Percentiles rank a stretch among this genome's conserved stretches.
Conservation (phyloP, 1,140 invertebrate genomes). For the Cyrtorhinus lividipennis region DNA sequence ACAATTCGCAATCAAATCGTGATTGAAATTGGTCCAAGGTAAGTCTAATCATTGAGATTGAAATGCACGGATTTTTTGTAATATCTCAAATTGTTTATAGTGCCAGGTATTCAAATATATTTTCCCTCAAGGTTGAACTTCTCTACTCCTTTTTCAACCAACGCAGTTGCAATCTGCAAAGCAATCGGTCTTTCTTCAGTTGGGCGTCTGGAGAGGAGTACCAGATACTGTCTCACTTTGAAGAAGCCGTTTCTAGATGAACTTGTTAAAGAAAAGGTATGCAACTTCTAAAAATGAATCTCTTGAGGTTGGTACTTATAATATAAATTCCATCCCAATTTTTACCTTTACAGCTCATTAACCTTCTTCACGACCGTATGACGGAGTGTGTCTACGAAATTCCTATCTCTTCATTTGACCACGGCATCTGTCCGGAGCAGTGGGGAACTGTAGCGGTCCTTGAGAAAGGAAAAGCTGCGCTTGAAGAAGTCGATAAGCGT, state of each 20-base stretch:
- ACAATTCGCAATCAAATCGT: slow-evolving; percentile 30
- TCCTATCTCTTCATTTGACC: slow-evolving; percentile 50
- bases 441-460: slow-evolving; percentile 77
- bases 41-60: slow-evolving; percentile 21
- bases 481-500: slow-evolving; percentile 68
- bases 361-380: slow-evolving; percentile 64
- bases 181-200: slow-evolving; percentile 60
- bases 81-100: neutral
- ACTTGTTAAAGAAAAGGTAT: neutral
- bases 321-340: neutral
- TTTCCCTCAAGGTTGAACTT: slow-evolving; percentile 61
- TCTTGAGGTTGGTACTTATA: neutral
- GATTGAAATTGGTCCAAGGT: slow-evolving; percentile 69
- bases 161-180: slow-evolving; percentile 84
- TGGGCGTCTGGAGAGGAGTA: slow-evolving; percentile 63
- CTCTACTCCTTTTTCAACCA: slow-evolving; percentile 86
- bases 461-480: slow-evolving; percentile 53
- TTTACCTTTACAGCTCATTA: slow-evolving; percentile 35
- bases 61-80: neutral
- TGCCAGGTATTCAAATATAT: neutral
- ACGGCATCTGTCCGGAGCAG: slow-evolving; percentile 52
- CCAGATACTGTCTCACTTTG: slow-evolving; percentile 54
- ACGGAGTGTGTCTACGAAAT: slow-evolving; percentile 62
- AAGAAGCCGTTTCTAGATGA: neutral
- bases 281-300: neutral